Base-by-base conservation (phyloP, 2,113 vertebrate species). In the Macrotis lagotis region DNA sequence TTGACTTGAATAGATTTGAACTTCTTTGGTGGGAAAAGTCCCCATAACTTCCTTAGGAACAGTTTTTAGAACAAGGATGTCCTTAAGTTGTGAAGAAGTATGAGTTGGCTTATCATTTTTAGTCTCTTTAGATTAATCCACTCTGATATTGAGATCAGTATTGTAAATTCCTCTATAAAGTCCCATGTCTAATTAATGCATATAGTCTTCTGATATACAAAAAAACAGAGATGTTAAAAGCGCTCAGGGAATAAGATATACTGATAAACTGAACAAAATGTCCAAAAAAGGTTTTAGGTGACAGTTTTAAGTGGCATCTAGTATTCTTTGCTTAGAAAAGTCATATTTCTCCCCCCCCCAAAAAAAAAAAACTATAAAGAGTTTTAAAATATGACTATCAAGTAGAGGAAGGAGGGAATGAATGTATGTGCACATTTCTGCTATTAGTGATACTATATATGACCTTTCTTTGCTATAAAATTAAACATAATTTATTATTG, bases 51-150 rank as follows among this genome's bases (percentile, higher is more conserved):
- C 59, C 11, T n/a, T 3, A 0, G 52, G 49, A 37, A 24, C 0
- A 53, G 10, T 91, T 92, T 95, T 95, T 89, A 53, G 52, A 96
- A 89, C 47, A 92, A 50, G 52, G 50, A 28, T 89, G 16, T 50
- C 52, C n/a, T 94, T 94, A 16, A 37, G 51, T 92, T n/a, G 47
- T 48, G 14, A 92, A 31, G 26, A 96, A 44, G 37, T 83, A 31
- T 11, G 28, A 24, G 88, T 74, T 91, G 25, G 52, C 66, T 51
- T 83, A 83, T 83, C 66, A 24, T 83, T 74, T 95, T 28, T 91
- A 89, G 74, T 25, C 88, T 52, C 0, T 49, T 92, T 90, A 59
- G 89, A 89, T 94, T 55, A 90, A 88, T 59, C 47, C 90, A 14
- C 37, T 10, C 28, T 49, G n/a, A 51, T 92, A 51, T 0, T 55